Conservation (phyloP, 2,797 vertebrate species). For the Hyperoplus immaculatus region DNA sequence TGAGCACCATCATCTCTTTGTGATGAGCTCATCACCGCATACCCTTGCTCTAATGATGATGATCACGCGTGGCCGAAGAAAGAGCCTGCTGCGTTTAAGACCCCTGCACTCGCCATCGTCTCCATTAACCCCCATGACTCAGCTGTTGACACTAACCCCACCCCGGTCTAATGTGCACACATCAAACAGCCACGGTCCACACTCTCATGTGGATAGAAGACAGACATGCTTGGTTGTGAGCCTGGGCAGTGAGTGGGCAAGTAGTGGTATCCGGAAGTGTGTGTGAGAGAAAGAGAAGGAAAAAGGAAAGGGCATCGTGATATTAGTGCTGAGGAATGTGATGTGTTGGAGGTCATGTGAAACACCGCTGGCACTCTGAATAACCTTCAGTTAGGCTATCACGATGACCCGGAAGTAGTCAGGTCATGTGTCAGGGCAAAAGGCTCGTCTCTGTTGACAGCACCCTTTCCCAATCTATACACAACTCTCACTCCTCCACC, state of each 20-base stretch:
- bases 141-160: constrained; percentile 67
- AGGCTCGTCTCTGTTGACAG: constrained; percentile 77
- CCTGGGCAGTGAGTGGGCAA: constrained; percentile 37
- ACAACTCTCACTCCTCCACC: constrained; percentile 72
- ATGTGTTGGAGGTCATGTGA: constrained; percentile 82
- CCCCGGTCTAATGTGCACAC: constrained; percentile 59
- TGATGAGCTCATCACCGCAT: constrained; percentile 73
- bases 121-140: constrained; percentile 79
- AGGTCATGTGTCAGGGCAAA: constrained; percentile 77
- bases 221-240: constrained; percentile 54
- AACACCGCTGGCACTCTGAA: constrained; percentile 76
- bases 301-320: constrained; percentile 57
- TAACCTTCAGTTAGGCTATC: constrained; percentile 78
- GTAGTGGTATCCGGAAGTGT: constrained; percentile 36
- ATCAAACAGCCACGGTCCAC: constrained; percentile 67
- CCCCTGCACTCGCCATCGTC: constrained; percentile 49
- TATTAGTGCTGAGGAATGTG: constrained; percentile 71
- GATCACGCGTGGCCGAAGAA: constrained; percentile 71
- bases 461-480: constrained; percentile 70
- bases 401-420: constrained; percentile 78
- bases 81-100: constrained; percentile 49
- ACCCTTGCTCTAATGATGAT: constrained; percentile 73
- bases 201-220: constrained; percentile 40
- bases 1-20: constrained; percentile 56
- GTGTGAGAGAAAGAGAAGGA: constrained; percentile 33